Evolutionary conservation across 1,140 invertebrate species (phyloP), one percentile per base, ranked within the genome.

Genomic region (Drosophila leontia): DNA sequence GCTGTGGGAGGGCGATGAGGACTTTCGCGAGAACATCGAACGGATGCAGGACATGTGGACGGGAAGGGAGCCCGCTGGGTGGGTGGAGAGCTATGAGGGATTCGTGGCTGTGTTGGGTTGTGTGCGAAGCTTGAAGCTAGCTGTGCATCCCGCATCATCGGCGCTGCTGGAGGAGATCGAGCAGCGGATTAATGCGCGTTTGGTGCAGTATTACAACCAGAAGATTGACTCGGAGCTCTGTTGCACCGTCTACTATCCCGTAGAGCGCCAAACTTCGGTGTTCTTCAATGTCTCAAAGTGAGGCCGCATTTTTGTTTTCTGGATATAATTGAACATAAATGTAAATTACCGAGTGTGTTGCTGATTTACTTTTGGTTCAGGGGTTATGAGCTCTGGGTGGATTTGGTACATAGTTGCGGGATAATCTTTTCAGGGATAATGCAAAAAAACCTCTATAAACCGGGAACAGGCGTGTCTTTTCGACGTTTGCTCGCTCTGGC

Each of bases 211-310:
- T 23, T 86, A 92, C 58, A 78, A 67, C 35, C 72, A 75, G 0
- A 82, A 82, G 56, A 64, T 87, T 47, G 91, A 91, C 34, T 87
- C 85, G 8, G 80, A 92, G 45, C 80, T 87, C 57, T 86, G 80
- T 51, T 92, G 87, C 62, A 92, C 87, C 15, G 71, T 92, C 11
- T 92, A 79, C 45, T 80, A 90, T 76, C 91, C 91, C 1, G 87
- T 92, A 9, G 64, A 81, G 56, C 65, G 91, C 7, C 75, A 56
- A 12, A 78, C 74, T 45, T 47, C 72, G 0, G 23, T 72, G 1
- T 56, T 64, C 9, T 64, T 81, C 5, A 45, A 17, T 13, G 34
- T 15, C 17, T 15, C 39, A 41, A 39, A 19, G 39, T 42, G 32
- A 50, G 47, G 9, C 19, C 34, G 17, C 34, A 15, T 39, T 41